Percentiles rank a stretch among this genome's conserved stretches.
Conservation (phyloP, 2,888 invertebrate genomes). For the Pilophorus perplexus region DNA sequence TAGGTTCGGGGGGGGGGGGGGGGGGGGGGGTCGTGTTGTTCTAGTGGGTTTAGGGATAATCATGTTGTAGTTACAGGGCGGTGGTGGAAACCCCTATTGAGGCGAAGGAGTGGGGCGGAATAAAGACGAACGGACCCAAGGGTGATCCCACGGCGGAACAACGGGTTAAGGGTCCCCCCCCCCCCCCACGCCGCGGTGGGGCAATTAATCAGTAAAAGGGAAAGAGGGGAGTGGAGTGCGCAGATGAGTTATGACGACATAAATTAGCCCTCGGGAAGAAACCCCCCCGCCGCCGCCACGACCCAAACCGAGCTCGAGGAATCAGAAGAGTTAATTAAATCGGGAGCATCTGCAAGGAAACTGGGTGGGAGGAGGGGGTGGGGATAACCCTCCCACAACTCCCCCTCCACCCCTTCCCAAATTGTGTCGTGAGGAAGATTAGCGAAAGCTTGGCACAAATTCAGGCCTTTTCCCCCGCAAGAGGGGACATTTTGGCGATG, state of each 20-base stretch:
- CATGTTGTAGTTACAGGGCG: too few species aligned
- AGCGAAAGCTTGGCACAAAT: slow-evolving; percentile 16
- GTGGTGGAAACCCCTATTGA: neutral
- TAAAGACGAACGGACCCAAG: neutral
- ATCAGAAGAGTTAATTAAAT: slow-evolving; percentile 38
- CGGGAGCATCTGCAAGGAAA: neutral
- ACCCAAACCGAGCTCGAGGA: slow-evolving; percentile 9
- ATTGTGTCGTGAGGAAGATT: slow-evolving; percentile 29
- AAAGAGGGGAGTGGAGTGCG: too few species aligned
- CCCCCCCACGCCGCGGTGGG: too few species aligned
- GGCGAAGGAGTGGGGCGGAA: neutral
- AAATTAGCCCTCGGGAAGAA: slow-evolving; percentile 10
- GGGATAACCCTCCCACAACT: too few species aligned
- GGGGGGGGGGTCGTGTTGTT: neutral
- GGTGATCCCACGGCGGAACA: neutral
- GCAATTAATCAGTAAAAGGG: too few species aligned
- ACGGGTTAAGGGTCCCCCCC: too few species aligned
- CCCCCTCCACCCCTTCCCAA: too few species aligned
- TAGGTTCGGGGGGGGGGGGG: neutral
- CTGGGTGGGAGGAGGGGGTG: neutral
- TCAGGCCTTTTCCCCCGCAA: neutral
- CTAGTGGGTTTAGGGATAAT: too few species aligned
- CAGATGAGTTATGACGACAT: slow-evolving; percentile 35
- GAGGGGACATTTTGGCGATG: neutral
- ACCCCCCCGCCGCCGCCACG: too few species aligned